Percentiles rank a stretch among this genome's conserved stretches.
Evolutionary conservation across 2,888 invertebrate genomes (phyloP).

Genomic region (Agrotis exclamationis): DNA sequence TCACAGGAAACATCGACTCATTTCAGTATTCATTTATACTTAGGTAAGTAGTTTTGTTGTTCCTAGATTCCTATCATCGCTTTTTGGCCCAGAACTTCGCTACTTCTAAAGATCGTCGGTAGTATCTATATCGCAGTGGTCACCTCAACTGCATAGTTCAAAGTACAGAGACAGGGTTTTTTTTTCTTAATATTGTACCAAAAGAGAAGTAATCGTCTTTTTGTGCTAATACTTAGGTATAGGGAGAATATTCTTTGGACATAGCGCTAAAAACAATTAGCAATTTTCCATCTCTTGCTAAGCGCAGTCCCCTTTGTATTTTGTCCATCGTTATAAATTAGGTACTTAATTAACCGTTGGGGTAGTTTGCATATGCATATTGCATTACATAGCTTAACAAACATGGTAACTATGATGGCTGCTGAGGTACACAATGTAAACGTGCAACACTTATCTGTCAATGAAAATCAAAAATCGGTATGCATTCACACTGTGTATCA

Average conservation of each 20-base stretch:
- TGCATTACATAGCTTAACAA: no score
- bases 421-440: no score
- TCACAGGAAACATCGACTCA: constrained; percentile 22
- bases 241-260: not conserved
- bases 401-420: not conserved
- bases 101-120: no score
- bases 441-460: no score
- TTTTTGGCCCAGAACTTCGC: no score
- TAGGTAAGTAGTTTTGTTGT: not conserved
- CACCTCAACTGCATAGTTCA: not conserved
- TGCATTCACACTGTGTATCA: no score
- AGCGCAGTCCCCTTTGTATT: not conserved
- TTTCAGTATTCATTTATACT: constrained; percentile 10
- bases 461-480: no score
- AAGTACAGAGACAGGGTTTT: not conserved
- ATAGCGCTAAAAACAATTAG: not conserved
- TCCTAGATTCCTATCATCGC: not conserved
- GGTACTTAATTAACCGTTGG: not conserved
- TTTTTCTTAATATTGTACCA: not conserved
- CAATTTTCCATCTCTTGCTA: not conserved
- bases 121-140: no score
- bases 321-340: no score
- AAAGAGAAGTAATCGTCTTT: not conserved
- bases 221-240: no score
- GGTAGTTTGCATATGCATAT: no score